phyloP scores from a whole-genome alignment of 2,113 vertebrate genomes.

The Phoenicopterus ruber region DNA sequence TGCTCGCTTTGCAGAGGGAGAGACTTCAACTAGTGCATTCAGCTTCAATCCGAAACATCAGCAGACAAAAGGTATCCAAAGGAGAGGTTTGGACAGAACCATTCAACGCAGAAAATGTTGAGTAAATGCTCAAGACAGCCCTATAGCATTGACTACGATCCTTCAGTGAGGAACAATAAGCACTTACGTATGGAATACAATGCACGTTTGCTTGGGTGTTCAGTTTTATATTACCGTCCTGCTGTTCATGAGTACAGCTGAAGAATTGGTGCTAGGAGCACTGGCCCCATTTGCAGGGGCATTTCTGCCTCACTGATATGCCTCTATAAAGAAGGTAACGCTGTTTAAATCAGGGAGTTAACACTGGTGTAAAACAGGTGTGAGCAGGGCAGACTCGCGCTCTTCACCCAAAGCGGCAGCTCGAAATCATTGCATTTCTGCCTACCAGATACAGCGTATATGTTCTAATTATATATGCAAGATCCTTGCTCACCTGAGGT shows the following conservation, averaged over 20 bases:
- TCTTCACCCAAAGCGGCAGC: neutral
- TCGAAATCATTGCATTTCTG: neutral
- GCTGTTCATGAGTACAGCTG: neutral
- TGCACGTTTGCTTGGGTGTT: neutral
- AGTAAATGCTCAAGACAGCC: constrained; percentile 10
- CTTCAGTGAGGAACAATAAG: neutral
- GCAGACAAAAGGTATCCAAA: constrained; percentile 33
- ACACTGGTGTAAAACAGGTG: neutral
- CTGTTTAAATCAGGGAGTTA: neutral
- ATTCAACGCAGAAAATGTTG: neutral
- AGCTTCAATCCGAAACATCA: neutral
- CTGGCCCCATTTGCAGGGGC: neutral
- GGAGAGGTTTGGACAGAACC: constrained; percentile 36
- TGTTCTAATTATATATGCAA: constrained; percentile 39
- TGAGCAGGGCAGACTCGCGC: neutral
- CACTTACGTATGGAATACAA: neutral
- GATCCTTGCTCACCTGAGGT: constrained; percentile 46
- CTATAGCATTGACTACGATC: neutral
- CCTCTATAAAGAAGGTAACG: neutral
- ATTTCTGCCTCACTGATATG: neutral
- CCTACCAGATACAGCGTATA: neutral
- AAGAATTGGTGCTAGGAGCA: neutral
- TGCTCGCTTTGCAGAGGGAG: neutral
- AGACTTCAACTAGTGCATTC: neutral
- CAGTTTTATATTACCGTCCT: neutral